phyloP scores from a whole-genome alignment of 2,888 invertebrate genomes.

The Leucophenga maculata region DNA sequence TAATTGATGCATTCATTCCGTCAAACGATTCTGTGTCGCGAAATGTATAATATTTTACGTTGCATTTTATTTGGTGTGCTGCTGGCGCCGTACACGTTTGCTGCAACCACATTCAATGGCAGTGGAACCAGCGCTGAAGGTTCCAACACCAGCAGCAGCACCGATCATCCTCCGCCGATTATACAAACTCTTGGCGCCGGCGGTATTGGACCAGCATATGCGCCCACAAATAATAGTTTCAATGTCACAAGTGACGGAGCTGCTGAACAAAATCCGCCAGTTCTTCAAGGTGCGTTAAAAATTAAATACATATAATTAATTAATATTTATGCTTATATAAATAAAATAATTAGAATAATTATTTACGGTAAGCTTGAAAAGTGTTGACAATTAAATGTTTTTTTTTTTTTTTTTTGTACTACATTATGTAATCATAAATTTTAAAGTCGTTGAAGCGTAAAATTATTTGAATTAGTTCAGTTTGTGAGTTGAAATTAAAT shows the following conservation, averaged over 20 bases:
- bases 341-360: neutral
- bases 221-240: slow-evolving; percentile 40
- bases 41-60: neutral
- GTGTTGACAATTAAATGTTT: neutral
- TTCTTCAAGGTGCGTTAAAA: slow-evolving; percentile 50
- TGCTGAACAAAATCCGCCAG: slow-evolving; percentile 3
- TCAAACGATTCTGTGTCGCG: slow-evolving; percentile 34
- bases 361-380: neutral
- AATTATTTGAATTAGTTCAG: slow-evolving; percentile 34
- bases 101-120: slow-evolving; percentile 24
- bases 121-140: neutral
- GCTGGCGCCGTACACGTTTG: slow-evolving; percentile 13
- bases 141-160: slow-evolving; percentile 1
- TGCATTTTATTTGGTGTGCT: slow-evolving; percentile 7
- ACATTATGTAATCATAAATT: slow-evolving; percentile 2
- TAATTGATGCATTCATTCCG: slow-evolving; percentile 10
- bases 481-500: slow-evolving; percentile 19
- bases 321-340: neutral
- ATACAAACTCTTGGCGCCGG: slow-evolving; percentile 55
- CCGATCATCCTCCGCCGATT: slow-evolving; percentile 52
- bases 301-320: neutral
- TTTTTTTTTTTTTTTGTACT: neutral
- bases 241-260: slow-evolving; percentile 7
- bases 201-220: slow-evolving; percentile 58
- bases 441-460: slow-evolving; percentile 20